Evolutionary conservation across 1,140 invertebrate species (phyloP), one percentile per base, ranked within the genome.

Genomic region (Camponotus pennsylvanicus): DNA sequence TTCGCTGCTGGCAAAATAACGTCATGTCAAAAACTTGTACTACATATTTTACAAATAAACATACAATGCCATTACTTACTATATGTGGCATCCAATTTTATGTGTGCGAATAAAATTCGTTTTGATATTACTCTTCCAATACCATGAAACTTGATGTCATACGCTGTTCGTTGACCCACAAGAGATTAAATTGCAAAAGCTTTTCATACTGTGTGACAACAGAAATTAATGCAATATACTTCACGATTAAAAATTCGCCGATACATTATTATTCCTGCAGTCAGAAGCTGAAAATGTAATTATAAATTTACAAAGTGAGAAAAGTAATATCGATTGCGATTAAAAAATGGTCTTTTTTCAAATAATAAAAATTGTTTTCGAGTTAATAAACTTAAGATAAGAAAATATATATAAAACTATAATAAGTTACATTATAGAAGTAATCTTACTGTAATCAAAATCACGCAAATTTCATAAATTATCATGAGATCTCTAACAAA

Each of bases 121-220:
- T 83, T 61, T 55, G 69, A 83, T 83, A 83, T 83, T 83, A 83
- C 69, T 83, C 79, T 49, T 61, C 67, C 79, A 61, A 75, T 73
- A 82, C 67, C 40, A 59, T 83, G 55, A 63, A 83, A 83, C 69
- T 83, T 40, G 79, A 83, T 75, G 79, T 83, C 79, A 40, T 75
- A 73, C 69, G 55, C 55, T 83, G 63, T 83, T 55, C 79, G 55
- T 83, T 83, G 79, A 63, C 79, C 69, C 55, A 83, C 79, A 83
- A 83, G 69, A 83, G 69, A 83, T 83, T 83, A 83, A 83, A 83
- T 83, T 83, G 79, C 79, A 61, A 75, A 75, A 83, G 79, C 79
- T 83, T 83, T 83, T 75, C 79, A 45, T 83, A 63, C 49, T 73
- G n/a, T 18, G 40, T 57, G 61, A 49, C 55, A 45, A 45, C 69